These are phyloP conservation scores for Actinemys pallida DNA, from an alignment of 2,113 vertebrate genomes.

Conservation along the genomic window DNA sequence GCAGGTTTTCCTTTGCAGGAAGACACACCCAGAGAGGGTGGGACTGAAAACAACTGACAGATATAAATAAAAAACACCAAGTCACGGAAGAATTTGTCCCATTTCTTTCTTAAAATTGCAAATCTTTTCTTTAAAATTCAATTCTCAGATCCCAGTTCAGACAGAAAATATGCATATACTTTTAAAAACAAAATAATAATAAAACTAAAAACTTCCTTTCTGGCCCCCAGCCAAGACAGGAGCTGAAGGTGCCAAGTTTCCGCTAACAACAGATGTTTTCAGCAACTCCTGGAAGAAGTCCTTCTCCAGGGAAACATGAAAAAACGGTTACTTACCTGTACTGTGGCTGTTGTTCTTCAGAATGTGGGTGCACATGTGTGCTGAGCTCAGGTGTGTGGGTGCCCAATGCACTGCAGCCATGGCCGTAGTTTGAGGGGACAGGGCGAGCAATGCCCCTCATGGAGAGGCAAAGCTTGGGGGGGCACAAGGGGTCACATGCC, in stretches of 20 bases:
- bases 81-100: neutral
- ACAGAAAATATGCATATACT: neutral
- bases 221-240: neutral
- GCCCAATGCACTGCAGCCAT: too few relatives aligned
- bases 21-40: neutral
- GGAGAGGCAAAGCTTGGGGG: too few relatives aligned
- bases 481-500: too few relatives aligned
- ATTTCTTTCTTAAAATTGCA: neutral
- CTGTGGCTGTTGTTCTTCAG: too few relatives aligned
- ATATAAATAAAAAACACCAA: neutral
- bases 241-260: neutral
- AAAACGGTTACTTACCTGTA: too few relatives aligned
- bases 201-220: too few relatives aligned
- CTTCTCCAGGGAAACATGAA: neutral
- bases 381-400: too few relatives aligned
- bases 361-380: too few relatives aligned
- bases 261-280: neutral
- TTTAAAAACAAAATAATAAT: too few relatives aligned
- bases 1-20: too few relatives aligned
- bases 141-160: neutral
- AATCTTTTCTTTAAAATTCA: neutral
- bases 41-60: neutral
- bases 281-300: neutral
- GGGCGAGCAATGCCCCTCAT: too few relatives aligned
- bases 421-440: too few relatives aligned